Base-by-base conservation (phyloP, 2,888 invertebrate species). In the Epinotia demarniana region DNA sequence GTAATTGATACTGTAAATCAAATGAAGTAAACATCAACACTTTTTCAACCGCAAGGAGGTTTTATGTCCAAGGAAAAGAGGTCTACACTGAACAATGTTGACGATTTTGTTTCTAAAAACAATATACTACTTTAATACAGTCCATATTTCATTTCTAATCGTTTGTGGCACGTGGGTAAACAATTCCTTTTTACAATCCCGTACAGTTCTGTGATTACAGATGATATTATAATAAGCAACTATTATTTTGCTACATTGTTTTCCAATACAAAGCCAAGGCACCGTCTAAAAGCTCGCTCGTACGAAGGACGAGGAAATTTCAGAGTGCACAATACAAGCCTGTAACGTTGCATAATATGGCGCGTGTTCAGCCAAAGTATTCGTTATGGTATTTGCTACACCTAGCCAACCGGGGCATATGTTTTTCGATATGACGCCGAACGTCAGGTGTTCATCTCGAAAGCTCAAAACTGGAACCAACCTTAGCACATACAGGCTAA, bases 371-470 rank as follows among this genome's bases (percentile, higher is more conserved):
- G 90, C 92, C 90, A 92, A 94, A 94, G 90, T 93, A 93, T 93
- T 93, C 93, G 92, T 92, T 93, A 93, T 92, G 93, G 93, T 91
- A 93, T 94, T 93, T 92, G 92, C 90, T 92, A 91, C 92, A 93
- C 92, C 92, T 91, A 92, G 92, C 92, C 91, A 92, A 92, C 91
- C 86, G 88, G 90, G 90, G 92, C 93, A 93, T 93, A 93, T 90
- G 93, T 92, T 92, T 90, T 91, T 89, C 90, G 87, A 92, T 92
- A 92, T 93, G 92, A 93, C 89, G 92, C 89, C 90, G 89, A 92
- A 92, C 92, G 93, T 93, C 93, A 93, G 94, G 93, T 94, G 94
- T 93, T 92, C 92, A 92, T 93, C 91, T 88, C 85, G 73, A 80
- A 80, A 82, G 81, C 80, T 77, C 78, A 79, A 85, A 83, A 77